Base-by-base conservation (phyloP, 2,113 vertebrate species). In the Malurus cyaneus region DNA sequence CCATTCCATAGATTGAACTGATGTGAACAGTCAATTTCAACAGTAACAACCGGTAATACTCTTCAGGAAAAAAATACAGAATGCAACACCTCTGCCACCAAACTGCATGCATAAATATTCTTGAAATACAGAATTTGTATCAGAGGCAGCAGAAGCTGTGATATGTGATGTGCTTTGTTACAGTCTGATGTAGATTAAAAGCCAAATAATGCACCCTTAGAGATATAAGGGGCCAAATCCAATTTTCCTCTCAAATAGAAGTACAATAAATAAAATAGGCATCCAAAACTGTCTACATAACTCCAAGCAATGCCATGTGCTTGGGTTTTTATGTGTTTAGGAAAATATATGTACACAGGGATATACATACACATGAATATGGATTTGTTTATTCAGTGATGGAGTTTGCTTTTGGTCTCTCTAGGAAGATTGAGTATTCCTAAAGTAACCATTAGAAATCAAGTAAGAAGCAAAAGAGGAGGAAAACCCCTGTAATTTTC, bases 201-300 rank as follows among this genome's bases (percentile, higher is more conserved):
- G 74, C 44, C 69, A 5, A 92, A 93, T 80, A 94, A 89, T 47
- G 36, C 78, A 82, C 49, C 90, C 67, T 76, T 44, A 26, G 64
- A 95, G 70, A 80, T 71, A 57, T 76, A 84, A 6, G 17, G 26
- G 44, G 65, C 64, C 84, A 94, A 92, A 95, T 91, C 60, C 44
- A 88, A 91, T 94, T 95, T 95, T 92, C 62, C 50, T 85, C 67
- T 87, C 62, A 71, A 93, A 90, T n/a, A 91, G 72, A 87, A 89
- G 47, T 53, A 89, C 32, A 87, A 72, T 94, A 94, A 95, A 96
- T 90, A 90, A 96, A 93, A 86, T 2, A 71, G 69, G 52, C 69
- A 64, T 60, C 54, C 49, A 74, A 86, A 85, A 66, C 53, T 0
- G 0, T 71, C 86, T 83, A 86, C 52, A 60, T 64, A 85, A 94